Evolutionary conservation across 2,113 vertebrate species (phyloP), one percentile per base, ranked within the genome.

Genomic region (Anolis sagrei): DNA sequence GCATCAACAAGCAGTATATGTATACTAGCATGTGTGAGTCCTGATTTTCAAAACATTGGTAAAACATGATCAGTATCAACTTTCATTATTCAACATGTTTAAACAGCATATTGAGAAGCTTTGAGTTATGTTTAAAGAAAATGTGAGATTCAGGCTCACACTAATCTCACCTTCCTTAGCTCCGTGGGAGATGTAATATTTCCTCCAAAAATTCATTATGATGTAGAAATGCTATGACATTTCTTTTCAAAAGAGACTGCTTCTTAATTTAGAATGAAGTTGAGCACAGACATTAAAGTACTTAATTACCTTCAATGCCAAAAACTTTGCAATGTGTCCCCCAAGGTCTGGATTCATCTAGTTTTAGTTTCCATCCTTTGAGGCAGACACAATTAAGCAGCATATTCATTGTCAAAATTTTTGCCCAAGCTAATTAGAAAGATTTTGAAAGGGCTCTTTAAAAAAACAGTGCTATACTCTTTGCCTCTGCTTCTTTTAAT

Each of bases 191-290:
- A 58, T 58, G 29, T 21, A 66, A 61, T 44, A 2, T 49, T 69
- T 32, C 18, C 29, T 5, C 48, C 10, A 49, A 19, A 4, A 32
- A 39, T 44, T 58, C 32, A 62, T 79, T 79, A 64, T 27, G 34
- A 44, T 64, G 34, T 13, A 64, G 36, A 62, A 64, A 64, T 39
- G 34, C 32, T 39, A 32, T 79, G 19, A 58, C 18, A 58, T 58
- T 58, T 58, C 54, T 58, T 16, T 79, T 34, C 64, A 68, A 68
- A 68, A 79, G 32, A 36, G 9, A 25, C 54, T 14, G 21, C 39
- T 29, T 66, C 62, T 81, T 49, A 81, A 81, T 81, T 68, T 32
- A 68, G 27, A 48, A 81, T 81, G 62, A 68, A 80, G 16, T 48
- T 48, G 36, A 80, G 61, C 36, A n/a, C 8, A 66, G 27, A 39